Evolutionary conservation across 2,797 vertebrate species (phyloP), one percentile per base, ranked within the genome.

Genomic region (Artibeus jamaicensis): DNA sequence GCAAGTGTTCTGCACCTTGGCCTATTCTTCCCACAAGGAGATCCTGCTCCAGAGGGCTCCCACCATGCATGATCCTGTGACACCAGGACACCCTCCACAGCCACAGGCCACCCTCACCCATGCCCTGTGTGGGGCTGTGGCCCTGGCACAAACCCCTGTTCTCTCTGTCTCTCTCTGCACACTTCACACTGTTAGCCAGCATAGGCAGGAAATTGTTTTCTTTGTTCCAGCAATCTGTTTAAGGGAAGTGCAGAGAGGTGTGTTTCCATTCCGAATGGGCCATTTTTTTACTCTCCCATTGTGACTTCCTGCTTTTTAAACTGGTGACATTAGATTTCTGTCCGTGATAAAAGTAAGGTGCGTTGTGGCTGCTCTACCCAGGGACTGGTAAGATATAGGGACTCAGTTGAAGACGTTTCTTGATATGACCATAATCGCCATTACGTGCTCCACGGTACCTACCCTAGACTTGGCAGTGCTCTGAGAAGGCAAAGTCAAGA

Each of bases 281-380:
- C 53, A 39, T 84, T 88, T 96, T 96, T 76, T 62, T 59, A 59
- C 46, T 85, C 46, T 93, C 18, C 68, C n/a, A 22, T 29, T 9
- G 29, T 5, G n/a, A 70, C 53, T 42, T 73, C 71, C 81, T 50
- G 50, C 57, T 86, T 73, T 44, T 67, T 86, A 29, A 9, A 8
- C 65, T 39, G 46, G 83, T 34, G 57, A 86, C 76, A 70, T 85
- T 83, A 77, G 46, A 92, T 73, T 96, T 94, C 85, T 86, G 46
- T 55, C 50, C 86, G 74, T 79, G 93, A 92, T 76, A 34, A 93
- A 57, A 73, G 39, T 42, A 42, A 37, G n/a, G 29, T 2, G 1
- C 1, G 44, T 53, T 19, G 19, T 76, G 57, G 59, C 53, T 74
- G 16, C 39, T 91, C 11, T 57, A 1, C 16, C 29, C 59, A 59